Evolutionary conservation across 2,797 vertebrate species (phyloP).

Genomic region (Sebastes goodei): DNA sequence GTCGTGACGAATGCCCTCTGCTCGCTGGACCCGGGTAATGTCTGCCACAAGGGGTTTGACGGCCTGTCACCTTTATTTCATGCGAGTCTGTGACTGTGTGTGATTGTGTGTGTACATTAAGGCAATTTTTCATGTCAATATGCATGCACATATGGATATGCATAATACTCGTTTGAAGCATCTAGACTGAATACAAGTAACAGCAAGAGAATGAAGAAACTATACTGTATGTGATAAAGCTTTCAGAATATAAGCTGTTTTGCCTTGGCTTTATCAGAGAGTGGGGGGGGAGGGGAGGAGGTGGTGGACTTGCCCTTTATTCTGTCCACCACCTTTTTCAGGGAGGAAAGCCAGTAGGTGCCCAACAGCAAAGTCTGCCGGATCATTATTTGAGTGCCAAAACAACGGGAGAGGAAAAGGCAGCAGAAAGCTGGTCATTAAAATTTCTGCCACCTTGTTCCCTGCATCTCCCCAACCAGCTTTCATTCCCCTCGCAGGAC

Average conservation of each 20-base stretch:
- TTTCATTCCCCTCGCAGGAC: constrained; percentile 49
- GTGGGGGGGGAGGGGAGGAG: neutral
- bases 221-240: neutral
- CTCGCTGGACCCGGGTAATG: constrained; percentile 45
- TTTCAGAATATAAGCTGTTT: constrained; percentile 24
- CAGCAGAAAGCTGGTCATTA: constrained; percentile 75
- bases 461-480: constrained; percentile 65
- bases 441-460: constrained; percentile 77
- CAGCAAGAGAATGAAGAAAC: neutral
- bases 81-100: neutral
- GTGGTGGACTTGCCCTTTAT: constrained; percentile 47
- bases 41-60: constrained; percentile 34
- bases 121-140: neutral
- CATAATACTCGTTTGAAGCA: neutral
- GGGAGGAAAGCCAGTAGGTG: constrained; percentile 57
- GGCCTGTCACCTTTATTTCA: constrained; percentile 39
- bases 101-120: neutral
- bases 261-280: constrained; percentile 35
- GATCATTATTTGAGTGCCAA: constrained; percentile 76
- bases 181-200: neutral
- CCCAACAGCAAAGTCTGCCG: constrained; percentile 69
- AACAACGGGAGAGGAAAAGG: constrained; percentile 71
- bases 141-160: neutral
- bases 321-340: constrained; percentile 47
- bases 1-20: constrained; percentile 64